phyloP scores from a whole-genome alignment of 1,140 invertebrate species.

The Sitobion miscanthi region DNA sequence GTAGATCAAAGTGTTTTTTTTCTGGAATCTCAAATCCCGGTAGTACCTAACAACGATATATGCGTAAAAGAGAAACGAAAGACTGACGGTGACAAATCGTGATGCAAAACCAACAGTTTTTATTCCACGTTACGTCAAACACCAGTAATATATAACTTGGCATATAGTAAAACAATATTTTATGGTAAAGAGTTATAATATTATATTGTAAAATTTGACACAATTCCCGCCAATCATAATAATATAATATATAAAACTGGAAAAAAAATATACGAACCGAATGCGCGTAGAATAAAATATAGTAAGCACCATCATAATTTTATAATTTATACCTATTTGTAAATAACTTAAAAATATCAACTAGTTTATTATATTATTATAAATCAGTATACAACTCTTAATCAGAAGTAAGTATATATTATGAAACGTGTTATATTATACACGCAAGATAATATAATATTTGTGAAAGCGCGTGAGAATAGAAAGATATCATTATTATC shows the following conservation, averaged over 20 bases:
- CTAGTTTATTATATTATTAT: not conserved
- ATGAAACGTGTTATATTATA: not conserved
- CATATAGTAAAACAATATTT: not conserved
- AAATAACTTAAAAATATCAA: not conserved
- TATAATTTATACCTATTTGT: not conserved
- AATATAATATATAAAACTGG: not conserved
- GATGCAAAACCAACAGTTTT: constrained; percentile 49
- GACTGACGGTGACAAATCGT: constrained; percentile 35
- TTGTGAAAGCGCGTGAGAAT: not conserved
- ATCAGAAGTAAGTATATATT: not conserved
- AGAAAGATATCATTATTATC: not conserved
- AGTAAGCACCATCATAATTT: not conserved
- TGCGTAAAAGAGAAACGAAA: not conserved
- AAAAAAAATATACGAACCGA: not conserved
- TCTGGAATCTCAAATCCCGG: not conserved
- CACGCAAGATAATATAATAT: not conserved
- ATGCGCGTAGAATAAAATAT: not conserved
- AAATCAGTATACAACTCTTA: not conserved
- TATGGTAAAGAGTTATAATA: not conserved
- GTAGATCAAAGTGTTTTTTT: not conserved
- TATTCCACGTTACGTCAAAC: constrained; percentile 47
- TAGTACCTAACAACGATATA: not conserved
- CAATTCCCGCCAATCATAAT: not conserved
- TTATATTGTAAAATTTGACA: not conserved
- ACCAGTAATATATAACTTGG: not conserved